Evolutionary conservation across 2,888 invertebrate genomes (phyloP).

Genomic region (Neocrepidodera transversa): DNA sequence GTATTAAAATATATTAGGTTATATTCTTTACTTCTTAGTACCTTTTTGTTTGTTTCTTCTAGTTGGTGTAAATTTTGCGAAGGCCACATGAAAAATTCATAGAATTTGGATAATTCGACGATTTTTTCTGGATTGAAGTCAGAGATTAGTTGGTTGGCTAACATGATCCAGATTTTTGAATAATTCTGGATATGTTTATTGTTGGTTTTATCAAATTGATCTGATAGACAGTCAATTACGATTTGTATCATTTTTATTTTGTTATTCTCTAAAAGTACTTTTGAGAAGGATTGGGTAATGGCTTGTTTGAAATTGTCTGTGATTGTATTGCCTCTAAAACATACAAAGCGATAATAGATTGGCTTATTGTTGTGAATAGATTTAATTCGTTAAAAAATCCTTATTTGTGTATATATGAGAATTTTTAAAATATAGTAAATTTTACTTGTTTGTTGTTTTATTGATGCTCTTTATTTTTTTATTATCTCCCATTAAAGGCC

Average conservation of each 20-base stretch:
- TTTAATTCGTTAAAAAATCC: too few relatives aligned
- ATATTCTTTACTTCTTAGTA: slow-evolving; percentile 28
- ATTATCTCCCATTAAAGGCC: too few relatives aligned
- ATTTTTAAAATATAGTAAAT: too few relatives aligned
- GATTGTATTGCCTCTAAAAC: background rate
- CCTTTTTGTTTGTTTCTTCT: slow-evolving; percentile 36
- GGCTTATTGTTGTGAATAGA: too few relatives aligned
- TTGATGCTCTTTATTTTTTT: too few relatives aligned
- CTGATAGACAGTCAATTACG: slow-evolving; percentile 31
- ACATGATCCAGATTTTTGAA: slow-evolving; percentile 40
- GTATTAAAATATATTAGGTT: slow-evolving; percentile 5
- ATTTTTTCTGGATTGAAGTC: slow-evolving; percentile 32
- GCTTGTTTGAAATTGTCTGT: slow-evolving; percentile 25
- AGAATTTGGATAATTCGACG: slow-evolving; percentile 30
- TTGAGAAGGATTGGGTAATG: slow-evolving; percentile 29
- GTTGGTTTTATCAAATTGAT: slow-evolving; percentile 25
- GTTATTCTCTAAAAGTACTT: slow-evolving; percentile 29
- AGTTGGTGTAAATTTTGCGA: slow-evolving; percentile 41
- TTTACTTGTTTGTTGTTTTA: too few relatives aligned
- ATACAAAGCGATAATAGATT: background rate
- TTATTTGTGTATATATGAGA: too few relatives aligned
- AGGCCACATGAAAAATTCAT: slow-evolving; percentile 45
- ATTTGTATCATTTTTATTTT: slow-evolving; percentile 30
- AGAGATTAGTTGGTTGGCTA: slow-evolving; percentile 31
- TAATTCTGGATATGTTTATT: slow-evolving; percentile 35